Evolutionary conservation across 2,888 invertebrate species (phyloP).

Genomic region (Chaetogeoica ovagalla): DNA sequence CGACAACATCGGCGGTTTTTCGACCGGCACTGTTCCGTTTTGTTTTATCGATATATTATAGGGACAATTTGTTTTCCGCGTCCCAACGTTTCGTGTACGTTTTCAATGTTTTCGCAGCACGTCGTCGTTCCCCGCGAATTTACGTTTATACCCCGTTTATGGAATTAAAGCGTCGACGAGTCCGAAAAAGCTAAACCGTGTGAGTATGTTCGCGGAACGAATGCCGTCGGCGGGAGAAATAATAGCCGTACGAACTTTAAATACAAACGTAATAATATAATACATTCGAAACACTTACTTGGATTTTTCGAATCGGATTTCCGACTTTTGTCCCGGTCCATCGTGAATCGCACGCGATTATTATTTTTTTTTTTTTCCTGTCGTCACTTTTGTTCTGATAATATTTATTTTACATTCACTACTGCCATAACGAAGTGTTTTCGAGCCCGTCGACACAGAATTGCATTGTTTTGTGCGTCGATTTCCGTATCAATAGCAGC

Average conservation of each 20-base stretch:
- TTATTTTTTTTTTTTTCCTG: too few species aligned
- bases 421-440: neutral
- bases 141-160: neutral
- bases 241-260: neutral
- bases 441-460: neutral
- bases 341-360: neutral
- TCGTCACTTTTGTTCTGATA: neutral
- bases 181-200: neutral
- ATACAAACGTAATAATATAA: neutral
- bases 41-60: too few species aligned
- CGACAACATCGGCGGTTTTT: neutral
- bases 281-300: conserved; percentile 27
- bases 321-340: conserved; percentile 36
- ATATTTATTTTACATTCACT: neutral
- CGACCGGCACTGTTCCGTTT: too few species aligned
- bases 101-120: neutral
- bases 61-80: too few species aligned
- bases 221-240: neutral
- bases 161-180: neutral
- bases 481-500: too few species aligned
- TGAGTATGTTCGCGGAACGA: neutral
- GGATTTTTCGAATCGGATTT: conserved; percentile 32
- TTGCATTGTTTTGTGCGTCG: neutral
- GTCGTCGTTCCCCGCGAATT: too few species aligned
- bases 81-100: conserved; percentile 1